A percentile compares a stretch with the other conserved stretches of the same genome.
Evolutionary conservation across 2,113 vertebrate species (phyloP).

Genomic region (Geothlypis trichas): DNA sequence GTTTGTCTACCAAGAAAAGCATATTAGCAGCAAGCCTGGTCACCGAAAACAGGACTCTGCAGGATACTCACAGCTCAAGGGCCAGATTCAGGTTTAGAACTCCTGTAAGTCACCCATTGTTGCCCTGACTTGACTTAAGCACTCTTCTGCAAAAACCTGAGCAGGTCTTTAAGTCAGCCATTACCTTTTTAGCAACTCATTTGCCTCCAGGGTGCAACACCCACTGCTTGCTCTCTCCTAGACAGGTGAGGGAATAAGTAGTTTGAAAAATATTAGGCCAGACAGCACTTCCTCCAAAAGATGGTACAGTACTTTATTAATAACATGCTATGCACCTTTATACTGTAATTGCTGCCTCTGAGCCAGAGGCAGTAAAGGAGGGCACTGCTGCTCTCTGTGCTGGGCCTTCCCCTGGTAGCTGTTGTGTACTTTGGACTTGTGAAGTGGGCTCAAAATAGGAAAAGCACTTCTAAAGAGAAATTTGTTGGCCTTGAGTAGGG

Average conservation of each 20-base stretch:
- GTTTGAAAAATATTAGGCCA: neutral
- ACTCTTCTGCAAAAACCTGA: neutral
- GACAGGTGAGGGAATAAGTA: neutral
- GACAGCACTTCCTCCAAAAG: neutral
- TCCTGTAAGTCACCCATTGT: rapidly evolving
- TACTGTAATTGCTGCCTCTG: neutral
- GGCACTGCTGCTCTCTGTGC: rapidly evolving
- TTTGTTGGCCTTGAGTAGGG: neutral
- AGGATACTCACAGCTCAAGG: neutral
- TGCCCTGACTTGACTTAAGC: neutral
- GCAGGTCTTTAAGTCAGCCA: neutral
- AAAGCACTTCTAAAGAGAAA: neutral
- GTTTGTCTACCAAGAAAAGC: neutral
- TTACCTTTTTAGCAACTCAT: neutral
- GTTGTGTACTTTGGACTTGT: rapidly evolving
- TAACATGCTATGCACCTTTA: neutral
- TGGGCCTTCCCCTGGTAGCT: neutral
- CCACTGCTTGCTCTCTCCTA: neutral
- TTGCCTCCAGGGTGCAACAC: neutral
- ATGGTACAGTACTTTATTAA: neutral
- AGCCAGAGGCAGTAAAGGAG: neutral
- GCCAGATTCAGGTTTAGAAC: neutral
- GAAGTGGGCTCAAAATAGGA: neutral
- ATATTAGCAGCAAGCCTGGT: neutral
- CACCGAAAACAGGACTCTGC: neutral